Evolutionary conservation across 2,888 invertebrate species (phyloP), one percentile per base, ranked within the genome.

Genomic region (Lochmaea capreae): DNA sequence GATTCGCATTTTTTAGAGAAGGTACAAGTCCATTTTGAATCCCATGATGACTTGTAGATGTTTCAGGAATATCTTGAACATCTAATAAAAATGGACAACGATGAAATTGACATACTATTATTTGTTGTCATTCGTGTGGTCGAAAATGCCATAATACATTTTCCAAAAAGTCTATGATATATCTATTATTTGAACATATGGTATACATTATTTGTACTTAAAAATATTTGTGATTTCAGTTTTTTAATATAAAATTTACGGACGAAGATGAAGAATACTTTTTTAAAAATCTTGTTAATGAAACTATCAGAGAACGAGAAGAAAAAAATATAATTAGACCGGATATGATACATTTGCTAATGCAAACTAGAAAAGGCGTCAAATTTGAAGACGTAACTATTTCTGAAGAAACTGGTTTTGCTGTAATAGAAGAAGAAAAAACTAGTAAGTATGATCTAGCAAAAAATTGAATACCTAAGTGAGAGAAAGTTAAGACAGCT

Each of bases 331-430:
- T 82, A 57, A 65, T 81, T 3, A 67, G 82, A 61, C 83, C 80
- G 4, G 83, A 84, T 75, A 89, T 90, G 89, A 89, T 91, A 16
- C 88, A 91, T 68, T 79, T 90, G 12, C 82, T 91, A 2, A 87
- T 90, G 87, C 88, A 90, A 79, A 89, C 89, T 10, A 88, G 87
- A 69, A 88, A 88, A 43, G 62, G 43, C 3, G 43, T 42, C 26
- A 63, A 63, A 83, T 88, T 88, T 16, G 54, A 79, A 57, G 61
- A 70, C n/a, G 33, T 76, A 69, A 52, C 68, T 9, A 12, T 71
- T 14, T 16, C 16, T 6, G 43, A 43, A 10, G 75, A 79, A 67
- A 65, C 80, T 68, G 83, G 83, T 22, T 83, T 84, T 74, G 82
- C 84, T 14, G 80, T 82, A 12, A 81, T 82, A 11, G 72, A 83